These are phyloP conservation scores for Homarus gammarus DNA, from an alignment of 2,888 invertebrate genomes.

Conservation along the genomic window DNA sequence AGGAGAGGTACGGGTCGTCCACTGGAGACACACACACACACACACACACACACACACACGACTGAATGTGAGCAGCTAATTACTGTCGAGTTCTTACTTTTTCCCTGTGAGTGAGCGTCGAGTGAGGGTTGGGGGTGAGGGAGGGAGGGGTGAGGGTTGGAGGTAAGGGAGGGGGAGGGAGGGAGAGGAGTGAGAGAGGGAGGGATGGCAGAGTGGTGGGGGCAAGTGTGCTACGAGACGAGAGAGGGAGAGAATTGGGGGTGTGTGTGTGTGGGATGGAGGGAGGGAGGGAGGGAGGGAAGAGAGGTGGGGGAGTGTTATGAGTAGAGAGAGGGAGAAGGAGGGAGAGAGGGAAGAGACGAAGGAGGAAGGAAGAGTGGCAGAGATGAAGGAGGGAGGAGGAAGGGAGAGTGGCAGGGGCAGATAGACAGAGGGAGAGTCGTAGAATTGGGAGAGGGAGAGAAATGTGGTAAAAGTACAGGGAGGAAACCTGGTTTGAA, in stretches of 20 bases:
- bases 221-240: too few relatives aligned
- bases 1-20: neutral
- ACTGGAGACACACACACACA: slow-evolving; percentile 15
- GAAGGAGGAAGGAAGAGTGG: neutral
- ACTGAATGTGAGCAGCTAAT: slow-evolving; percentile 44
- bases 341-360: neutral
- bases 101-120: neutral
- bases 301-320: too few relatives aligned
- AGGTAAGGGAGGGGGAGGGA: neutral
- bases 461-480: too few relatives aligned
- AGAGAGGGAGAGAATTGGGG: neutral
- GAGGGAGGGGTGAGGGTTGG: slow-evolving; percentile 3
- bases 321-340: neutral
- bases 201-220: neutral
- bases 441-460: neutral
- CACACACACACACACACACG: too few relatives aligned
- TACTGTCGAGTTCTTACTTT: slow-evolving; percentile 7
- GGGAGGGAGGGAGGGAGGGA: neutral
- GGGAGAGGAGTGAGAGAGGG: neutral
- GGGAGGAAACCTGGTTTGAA: too few relatives aligned
- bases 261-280: neutral
- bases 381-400: neutral
- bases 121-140: neutral
- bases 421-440: too few relatives aligned
- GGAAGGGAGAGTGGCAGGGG: neutral